phyloP scores from a whole-genome alignment of 2,113 vertebrate genomes.

The Capreolus pygargus region DNA sequence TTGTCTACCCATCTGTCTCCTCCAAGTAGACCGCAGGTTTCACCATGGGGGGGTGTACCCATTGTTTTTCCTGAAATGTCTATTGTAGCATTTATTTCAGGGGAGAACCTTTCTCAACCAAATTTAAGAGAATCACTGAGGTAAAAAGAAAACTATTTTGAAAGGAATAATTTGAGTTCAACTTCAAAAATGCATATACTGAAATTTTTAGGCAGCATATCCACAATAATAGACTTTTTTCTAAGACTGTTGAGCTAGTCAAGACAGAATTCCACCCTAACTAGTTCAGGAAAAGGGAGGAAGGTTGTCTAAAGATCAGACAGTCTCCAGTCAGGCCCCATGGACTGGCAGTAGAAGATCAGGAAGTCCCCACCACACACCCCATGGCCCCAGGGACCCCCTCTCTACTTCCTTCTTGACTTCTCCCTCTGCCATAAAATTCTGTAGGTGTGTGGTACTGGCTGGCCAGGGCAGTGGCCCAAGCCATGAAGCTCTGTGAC shows the following conservation, averaged over 20 bases:
- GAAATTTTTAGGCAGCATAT: background rate
- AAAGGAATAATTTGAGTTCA: background rate
- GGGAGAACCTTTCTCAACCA: background rate
- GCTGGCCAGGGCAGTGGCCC: background rate
- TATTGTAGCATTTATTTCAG: too few relatives aligned
- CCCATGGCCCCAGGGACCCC: rapidly evolving
- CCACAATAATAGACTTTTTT: background rate
- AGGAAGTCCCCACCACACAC: rapidly evolving
- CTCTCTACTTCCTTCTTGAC: background rate
- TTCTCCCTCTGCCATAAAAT: rapidly evolving
- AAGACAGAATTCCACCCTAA: background rate
- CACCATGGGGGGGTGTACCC: rapidly evolving
- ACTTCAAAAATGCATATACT: background rate
- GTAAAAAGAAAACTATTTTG: background rate
- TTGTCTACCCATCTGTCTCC: background rate
- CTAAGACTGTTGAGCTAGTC: background rate
- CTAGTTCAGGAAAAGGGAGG: too few relatives aligned
- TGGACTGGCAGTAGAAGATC: rapidly evolving
- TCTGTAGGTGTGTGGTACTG: rapidly evolving
- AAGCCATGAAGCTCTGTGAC: background rate
- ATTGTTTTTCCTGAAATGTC: background rate
- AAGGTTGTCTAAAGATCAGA: rapidly evolving
- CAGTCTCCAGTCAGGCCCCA: rapidly evolving
- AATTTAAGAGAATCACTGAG: background rate
- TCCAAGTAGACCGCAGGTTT: rapidly evolving